Evolutionary conservation across 2,888 invertebrate genomes (phyloP), one percentile per base, ranked within the genome.

Genomic region (Nomada goodeniana): DNA sequence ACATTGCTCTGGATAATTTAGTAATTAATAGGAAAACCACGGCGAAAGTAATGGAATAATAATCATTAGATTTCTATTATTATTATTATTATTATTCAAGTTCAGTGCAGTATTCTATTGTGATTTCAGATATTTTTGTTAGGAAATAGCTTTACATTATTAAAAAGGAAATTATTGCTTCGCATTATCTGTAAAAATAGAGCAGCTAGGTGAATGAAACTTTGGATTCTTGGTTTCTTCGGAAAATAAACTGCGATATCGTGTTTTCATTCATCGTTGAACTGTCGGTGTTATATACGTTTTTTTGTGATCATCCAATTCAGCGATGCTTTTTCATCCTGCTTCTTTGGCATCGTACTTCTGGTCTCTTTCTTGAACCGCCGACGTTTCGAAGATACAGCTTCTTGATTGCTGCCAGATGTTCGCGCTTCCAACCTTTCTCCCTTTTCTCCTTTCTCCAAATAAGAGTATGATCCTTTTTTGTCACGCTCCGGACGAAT

Each of bases 351-450:
- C 50, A 26, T 70, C 80, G 23, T 67, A 47, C 73, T 73, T 55
- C 53, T 64, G 53, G 13, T 73, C 76, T 44, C 80, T 82, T 86
- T 71, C 80, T 75, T 69, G 83, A 87, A 82, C 65, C 81, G 79
- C 84, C 87, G 86, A 82, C 86, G 64, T 83, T 84, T 80, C 76
- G 76, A 86, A 89, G 91, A 90, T 89, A 83, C 89, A 85, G 81
- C 85, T 80, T 74, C 78, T 86, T 89, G 91, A 91, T 91, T 89
- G 88, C 88, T 86, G 87, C 89, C 91, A 91, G 89, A 90, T 91
- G 91, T 89, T 89, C 84, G 80, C 88, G 85, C 89, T 88, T 82
- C 81, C 69, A 55, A 80, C 82, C 72, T 84, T 82, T 80, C 86
- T 72, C 60, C 60, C 74, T 76, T 75, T 80, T 79, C 73, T 77